Conservation (phyloP, 35 echinoderm and acorn worm species). For the Anneissia japonica region DNA sequence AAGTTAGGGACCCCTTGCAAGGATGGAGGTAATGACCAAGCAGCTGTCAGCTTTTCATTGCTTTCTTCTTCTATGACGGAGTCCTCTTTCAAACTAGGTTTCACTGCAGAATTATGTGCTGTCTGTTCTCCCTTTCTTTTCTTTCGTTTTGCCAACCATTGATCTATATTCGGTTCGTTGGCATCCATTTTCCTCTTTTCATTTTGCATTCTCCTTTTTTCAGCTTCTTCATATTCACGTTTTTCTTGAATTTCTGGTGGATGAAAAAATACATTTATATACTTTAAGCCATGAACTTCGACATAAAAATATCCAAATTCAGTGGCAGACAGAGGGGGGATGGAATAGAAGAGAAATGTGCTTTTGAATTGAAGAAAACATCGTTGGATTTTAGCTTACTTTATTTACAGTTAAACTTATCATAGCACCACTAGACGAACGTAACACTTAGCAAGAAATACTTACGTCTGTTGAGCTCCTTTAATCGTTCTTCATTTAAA, state of each 20-base stretch:
- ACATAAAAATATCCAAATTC: no score
- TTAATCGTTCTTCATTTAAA: conserved; percentile 30
- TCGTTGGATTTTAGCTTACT: no score
- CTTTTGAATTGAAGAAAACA: no score
- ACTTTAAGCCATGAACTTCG: no score
- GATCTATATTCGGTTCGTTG: conserved; percentile 36
- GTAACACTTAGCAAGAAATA: no score
- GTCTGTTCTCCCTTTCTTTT: conserved; percentile 9
- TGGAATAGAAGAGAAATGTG: no score
- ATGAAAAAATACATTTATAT: no score
- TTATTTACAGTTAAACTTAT: no score
- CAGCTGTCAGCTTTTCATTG: background rate
- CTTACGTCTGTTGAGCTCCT: background rate
- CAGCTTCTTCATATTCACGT: background rate
- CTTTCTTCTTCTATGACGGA: background rate
- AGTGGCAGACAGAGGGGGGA: no score
- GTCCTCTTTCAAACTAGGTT: conserved; percentile 13
- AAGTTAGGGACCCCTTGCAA: conserved; percentile 38
- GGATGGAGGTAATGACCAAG: conserved; percentile 25
- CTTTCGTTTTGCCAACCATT: conserved; percentile 46
- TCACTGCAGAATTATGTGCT: background rate
- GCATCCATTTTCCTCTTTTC: background rate
- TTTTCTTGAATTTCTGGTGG: background rate
- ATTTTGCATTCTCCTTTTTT: background rate
- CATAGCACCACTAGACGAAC: no score